Percentiles rank a stretch among this genome's conserved stretches.
These are phyloP conservation scores for Condylura cristata DNA, from an alignment of 2,113 vertebrate species.

Conservation along the genomic window DNA sequence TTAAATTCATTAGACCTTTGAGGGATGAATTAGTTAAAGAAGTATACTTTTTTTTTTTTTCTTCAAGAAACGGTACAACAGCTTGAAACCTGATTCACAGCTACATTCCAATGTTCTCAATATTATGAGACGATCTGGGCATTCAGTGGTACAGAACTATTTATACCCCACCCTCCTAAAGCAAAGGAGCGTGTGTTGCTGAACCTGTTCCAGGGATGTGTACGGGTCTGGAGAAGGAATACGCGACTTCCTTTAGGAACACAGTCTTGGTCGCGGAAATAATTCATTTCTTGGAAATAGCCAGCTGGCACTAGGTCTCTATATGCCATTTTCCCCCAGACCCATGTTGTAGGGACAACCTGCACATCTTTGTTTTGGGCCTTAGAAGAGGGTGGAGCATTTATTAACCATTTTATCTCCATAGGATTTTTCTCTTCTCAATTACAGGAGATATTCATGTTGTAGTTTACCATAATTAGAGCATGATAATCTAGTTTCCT, in stretches of 20 bases:
- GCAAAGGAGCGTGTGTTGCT: background rate
- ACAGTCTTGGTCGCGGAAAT: background rate
- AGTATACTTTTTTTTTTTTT: background rate
- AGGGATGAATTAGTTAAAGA: constrained; percentile 22
- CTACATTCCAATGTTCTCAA: background rate
- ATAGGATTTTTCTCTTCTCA: background rate
- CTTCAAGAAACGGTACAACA: constrained; percentile 28
- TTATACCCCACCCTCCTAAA: background rate
- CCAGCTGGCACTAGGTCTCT: background rate
- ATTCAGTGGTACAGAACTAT: background rate
- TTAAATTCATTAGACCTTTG: constrained; percentile 55
- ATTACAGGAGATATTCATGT: background rate
- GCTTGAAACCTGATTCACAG: constrained; percentile 46
- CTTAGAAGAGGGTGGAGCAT: background rate
- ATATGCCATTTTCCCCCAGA: background rate
- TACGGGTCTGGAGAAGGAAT: background rate
- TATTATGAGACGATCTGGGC: constrained; percentile 11
- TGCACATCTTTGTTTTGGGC: background rate
- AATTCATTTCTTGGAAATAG: background rate
- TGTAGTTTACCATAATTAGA: background rate
- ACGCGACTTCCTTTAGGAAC: background rate
- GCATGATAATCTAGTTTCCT: background rate
- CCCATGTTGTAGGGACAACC: background rate
- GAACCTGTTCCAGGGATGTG: constrained; percentile 23
- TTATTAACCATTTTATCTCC: background rate